Evolutionary conservation across 2,113 vertebrate genomes (phyloP).

Genomic region (Chloropsis cyanopogon): DNA sequence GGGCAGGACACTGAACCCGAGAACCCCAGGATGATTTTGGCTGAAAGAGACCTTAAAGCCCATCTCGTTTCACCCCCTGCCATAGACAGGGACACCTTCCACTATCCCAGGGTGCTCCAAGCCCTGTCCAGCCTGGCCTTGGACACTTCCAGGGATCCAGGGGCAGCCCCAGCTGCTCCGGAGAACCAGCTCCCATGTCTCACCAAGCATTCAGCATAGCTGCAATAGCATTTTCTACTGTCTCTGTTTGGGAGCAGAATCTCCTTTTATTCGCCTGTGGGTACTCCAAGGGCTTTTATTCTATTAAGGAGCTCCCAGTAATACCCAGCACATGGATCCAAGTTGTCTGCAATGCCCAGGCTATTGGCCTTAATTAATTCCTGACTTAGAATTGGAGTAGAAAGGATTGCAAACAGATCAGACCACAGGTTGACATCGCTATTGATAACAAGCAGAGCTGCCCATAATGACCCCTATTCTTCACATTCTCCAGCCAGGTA

Average conservation of each 20-base stretch:
- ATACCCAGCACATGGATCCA: not conserved
- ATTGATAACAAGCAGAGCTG: not conserved
- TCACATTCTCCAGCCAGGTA: not conserved
- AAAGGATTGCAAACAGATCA: not conserved
- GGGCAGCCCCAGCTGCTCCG: not conserved
- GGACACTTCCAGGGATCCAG: not conserved
- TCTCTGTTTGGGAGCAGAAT: not conserved
- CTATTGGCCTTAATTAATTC: not conserved
- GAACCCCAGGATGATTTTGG: not conserved
- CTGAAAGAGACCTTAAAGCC: not conserved
- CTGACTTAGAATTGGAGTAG: not conserved
- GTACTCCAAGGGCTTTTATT: not conserved
- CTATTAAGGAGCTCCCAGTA: not conserved
- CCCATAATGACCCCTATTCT: not conserved
- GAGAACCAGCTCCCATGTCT: not conserved
- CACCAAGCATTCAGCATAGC: fast-evolving
- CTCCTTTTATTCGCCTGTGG: not conserved
- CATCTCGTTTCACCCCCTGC: not conserved
- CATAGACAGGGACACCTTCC: not conserved
- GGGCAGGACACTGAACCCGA: not conserved
- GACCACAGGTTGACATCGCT: not conserved
- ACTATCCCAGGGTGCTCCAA: fast-evolving
- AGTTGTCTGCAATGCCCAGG: not conserved
- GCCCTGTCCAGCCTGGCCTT: fast-evolving
- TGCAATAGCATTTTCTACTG: not conserved